phyloP scores from a whole-genome alignment of 2,113 vertebrate genomes.

The Phrynosoma blainvillii region DNA sequence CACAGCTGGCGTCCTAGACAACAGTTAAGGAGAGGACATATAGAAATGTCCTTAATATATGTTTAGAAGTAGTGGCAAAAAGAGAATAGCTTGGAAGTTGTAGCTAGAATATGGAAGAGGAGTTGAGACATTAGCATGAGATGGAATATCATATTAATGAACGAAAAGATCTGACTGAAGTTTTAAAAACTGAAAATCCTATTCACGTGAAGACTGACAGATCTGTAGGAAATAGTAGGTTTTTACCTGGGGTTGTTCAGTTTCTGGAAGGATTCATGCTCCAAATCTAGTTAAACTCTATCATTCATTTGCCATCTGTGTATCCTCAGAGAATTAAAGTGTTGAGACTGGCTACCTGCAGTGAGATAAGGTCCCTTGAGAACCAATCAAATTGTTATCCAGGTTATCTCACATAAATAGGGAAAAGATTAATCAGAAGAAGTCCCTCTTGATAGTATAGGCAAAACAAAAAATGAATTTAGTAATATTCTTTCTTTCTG shows the following conservation, averaged over 20 bases:
- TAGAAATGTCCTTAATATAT: neutral
- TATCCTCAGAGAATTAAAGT: neutral
- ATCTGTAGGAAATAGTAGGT: neutral
- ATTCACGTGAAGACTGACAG: neutral
- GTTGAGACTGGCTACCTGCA: neutral
- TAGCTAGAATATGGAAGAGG: slow-evolving; percentile 13
- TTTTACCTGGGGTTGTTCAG: neutral
- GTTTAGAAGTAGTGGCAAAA: neutral
- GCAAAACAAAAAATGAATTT: neutral
- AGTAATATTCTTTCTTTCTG: neutral
- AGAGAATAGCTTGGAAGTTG: neutral
- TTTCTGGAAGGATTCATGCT: neutral
- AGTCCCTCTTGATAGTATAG: neutral
- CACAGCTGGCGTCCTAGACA: neutral
- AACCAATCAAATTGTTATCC: too few species aligned
- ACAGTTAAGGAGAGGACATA: neutral
- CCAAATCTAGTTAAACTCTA: neutral
- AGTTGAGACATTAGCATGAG: neutral
- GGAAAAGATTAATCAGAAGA: neutral
- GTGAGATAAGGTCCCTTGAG: neutral
- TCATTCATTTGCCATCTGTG: neutral
- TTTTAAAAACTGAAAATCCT: neutral
- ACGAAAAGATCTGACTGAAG: slow-evolving; percentile 23
- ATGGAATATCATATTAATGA: too few species aligned
- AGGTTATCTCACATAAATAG: neutral